Conservation (phyloP, 2,888 invertebrate genomes). For the Epinotia demarniana region DNA sequence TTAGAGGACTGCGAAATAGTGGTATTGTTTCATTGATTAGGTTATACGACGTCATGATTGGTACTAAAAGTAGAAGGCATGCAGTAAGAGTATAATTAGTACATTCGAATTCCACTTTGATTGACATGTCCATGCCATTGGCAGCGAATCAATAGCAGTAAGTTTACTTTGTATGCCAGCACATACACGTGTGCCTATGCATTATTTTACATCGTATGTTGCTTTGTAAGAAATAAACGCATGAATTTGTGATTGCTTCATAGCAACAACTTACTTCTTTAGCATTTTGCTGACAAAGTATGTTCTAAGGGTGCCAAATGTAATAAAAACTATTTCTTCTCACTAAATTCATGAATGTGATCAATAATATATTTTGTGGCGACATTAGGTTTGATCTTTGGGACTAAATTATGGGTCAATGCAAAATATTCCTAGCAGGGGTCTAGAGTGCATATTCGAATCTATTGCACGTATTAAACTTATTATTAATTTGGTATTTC, state of each 20-base stretch:
- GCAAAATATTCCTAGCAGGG: not conserved
- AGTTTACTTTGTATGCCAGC: not conserved
- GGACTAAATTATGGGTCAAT: not conserved
- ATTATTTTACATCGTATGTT: not conserved
- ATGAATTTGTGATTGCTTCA: not conserved
- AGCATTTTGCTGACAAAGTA: slow-evolving; percentile 4
- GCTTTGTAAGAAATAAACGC: not conserved
- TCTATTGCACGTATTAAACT: too few relatives aligned
- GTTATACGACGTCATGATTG: slow-evolving; percentile 18
- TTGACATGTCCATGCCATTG: not conserved
- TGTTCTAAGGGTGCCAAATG: not conserved
- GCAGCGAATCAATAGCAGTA: not conserved
- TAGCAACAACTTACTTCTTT: not conserved
- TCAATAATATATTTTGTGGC: not conserved
- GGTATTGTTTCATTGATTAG: not conserved
- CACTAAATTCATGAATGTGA: not conserved
- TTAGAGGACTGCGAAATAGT: slow-evolving; percentile 38
- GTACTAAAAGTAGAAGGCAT: slow-evolving; percentile 31
- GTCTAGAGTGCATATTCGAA: too few relatives aligned
- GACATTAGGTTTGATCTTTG: not conserved
- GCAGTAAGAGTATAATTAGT: not conserved
- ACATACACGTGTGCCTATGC: not conserved
- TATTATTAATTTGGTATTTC: too few relatives aligned
- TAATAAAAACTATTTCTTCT: not conserved
- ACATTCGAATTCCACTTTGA: not conserved